Conservation (phyloP, 2,888 invertebrate genomes). For the Seira ritae region DNA sequence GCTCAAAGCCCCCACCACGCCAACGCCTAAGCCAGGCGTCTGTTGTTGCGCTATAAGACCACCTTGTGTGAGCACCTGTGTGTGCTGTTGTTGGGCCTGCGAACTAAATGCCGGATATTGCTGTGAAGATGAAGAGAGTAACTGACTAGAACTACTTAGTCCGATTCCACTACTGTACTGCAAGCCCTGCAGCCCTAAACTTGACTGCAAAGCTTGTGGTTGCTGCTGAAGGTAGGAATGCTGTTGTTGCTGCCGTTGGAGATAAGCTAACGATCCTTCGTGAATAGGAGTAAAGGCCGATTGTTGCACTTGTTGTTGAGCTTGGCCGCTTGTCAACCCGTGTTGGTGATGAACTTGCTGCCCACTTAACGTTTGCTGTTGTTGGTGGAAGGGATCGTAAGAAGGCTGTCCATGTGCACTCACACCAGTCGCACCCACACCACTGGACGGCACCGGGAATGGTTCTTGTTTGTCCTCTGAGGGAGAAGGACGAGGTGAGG, state of each 20-base stretch:
- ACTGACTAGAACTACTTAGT: conserved; percentile 65
- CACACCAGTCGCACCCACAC: conserved; percentile 60
- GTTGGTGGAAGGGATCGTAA: conserved; percentile 71
- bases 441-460: conserved; percentile 72
- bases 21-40: conserved; percentile 66
- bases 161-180: conserved; percentile 56
- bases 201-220: conserved; percentile 58
- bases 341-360: conserved; percentile 74
- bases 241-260: conserved; percentile 72
- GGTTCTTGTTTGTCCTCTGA: conserved; percentile 75
- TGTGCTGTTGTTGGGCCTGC: conserved; percentile 49
- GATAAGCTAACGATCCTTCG: conserved; percentile 69
- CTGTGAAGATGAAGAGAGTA: conserved; percentile 61
- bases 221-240: conserved; percentile 65
- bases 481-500: conserved; percentile 75
- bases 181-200: conserved; percentile 52
- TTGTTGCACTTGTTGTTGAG: conserved; percentile 74
- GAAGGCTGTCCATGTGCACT: conserved; percentile 63
- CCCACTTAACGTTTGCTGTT: conserved; percentile 55
- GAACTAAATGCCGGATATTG: conserved; percentile 64
- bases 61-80: conserved; percentile 70
- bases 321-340: conserved; percentile 72
- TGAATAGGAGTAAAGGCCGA: conserved; percentile 73
- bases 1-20: conserved; percentile 71
- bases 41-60: conserved; percentile 70